Evolutionary conservation across 2,888 invertebrate species (phyloP).

Genomic region (Pristionchus maxplancki): DNA sequence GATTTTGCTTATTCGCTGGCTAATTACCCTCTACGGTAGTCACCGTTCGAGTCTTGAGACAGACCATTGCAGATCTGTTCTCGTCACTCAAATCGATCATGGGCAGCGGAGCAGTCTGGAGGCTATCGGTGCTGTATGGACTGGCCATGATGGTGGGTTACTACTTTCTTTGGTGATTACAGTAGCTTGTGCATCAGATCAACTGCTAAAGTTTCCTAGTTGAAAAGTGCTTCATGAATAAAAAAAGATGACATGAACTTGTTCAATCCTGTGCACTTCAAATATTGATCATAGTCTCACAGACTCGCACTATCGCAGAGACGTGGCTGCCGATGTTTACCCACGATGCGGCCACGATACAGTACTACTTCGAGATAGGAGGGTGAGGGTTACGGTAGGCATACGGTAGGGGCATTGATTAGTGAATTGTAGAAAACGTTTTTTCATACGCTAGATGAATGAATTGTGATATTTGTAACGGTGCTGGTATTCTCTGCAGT

Average conservation of each 20-base stretch:
- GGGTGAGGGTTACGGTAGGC: slow-evolving; percentile 54
- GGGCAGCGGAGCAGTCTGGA: slow-evolving; percentile 53
- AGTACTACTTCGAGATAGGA: slow-evolving; percentile 60
- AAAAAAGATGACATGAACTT: neutral
- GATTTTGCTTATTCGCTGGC: too few relatives aligned
- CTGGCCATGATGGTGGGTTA: slow-evolving; percentile 56
- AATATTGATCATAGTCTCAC: neutral
- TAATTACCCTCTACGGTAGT: too few relatives aligned
- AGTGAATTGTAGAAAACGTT: neutral
- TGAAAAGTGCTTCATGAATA: neutral
- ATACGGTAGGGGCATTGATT: neutral
- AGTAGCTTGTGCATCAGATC: too few relatives aligned
- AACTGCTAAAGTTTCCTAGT: too few relatives aligned
- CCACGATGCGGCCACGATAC: slow-evolving; percentile 56
- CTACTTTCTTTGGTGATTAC: neutral
- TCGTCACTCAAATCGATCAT: slow-evolving; percentile 8
- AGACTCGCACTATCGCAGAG: slow-evolving; percentile 63
- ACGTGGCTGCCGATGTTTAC: slow-evolving; percentile 63
- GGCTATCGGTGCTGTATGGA: slow-evolving; percentile 53
- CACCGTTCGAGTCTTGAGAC: too few relatives aligned
- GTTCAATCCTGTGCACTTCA: neutral
- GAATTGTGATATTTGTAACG: neutral
- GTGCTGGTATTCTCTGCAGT: too few relatives aligned
- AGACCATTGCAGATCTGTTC: neutral
- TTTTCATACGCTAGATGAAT: too few relatives aligned